A percentile compares a stretch with the other conserved stretches of the same genome.
These are phyloP conservation scores for Fringilla coelebs DNA, from an alignment of 2,797 vertebrate species.

Conservation along the genomic window DNA sequence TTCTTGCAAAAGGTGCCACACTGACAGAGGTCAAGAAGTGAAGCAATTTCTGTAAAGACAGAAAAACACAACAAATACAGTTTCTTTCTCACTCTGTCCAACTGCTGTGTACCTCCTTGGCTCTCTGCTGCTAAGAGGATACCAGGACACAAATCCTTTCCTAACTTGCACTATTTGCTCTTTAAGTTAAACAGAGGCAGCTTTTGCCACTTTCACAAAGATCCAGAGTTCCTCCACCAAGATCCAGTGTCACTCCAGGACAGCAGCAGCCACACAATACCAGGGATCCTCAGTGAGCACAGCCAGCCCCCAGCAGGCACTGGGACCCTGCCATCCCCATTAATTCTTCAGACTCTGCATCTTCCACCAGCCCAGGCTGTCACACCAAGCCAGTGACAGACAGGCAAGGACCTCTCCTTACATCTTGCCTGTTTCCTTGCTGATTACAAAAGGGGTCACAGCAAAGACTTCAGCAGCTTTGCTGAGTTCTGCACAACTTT, in stretches of 20 bases:
- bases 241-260: neutral
- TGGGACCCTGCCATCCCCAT: neutral
- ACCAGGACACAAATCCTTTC: neutral
- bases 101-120: rapidly evolving
- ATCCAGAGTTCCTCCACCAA: neutral
- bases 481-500: neutral
- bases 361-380: neutral
- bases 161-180: neutral
- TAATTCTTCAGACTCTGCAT: neutral
- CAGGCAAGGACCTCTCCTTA: neutral
- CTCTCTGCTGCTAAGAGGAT: neutral
- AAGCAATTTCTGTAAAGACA: neutral
- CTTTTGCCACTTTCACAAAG: neutral
- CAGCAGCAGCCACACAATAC: neutral
- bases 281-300: neutral
- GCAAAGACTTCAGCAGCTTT: neutral
- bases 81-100: neutral
- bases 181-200: neutral
- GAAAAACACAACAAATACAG: neutral
- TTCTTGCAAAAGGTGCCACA: neutral
- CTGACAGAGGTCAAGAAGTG: neutral
- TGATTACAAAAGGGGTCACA: neutral
- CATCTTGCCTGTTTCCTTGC: neutral
- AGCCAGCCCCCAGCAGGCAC: neutral
- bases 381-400: neutral